Conservation (phyloP, 1,140 invertebrate species). For the Drosophila ohnishii region DNA sequence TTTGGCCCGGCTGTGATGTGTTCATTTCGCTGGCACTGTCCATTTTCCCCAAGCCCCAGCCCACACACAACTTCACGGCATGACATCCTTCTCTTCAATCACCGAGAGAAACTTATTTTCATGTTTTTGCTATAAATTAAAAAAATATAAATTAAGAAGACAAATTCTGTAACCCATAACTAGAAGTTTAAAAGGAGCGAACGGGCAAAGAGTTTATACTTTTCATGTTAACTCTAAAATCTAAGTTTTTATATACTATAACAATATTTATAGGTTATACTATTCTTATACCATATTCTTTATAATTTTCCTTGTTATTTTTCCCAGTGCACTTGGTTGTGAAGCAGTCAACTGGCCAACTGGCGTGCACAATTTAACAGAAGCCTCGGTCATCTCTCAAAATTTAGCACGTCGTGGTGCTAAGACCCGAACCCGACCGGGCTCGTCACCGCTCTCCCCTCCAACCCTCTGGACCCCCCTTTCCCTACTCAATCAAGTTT, state of each 20-base stretch:
- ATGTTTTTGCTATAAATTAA: too few relatives aligned
- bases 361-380: conserved; percentile 59
- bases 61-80: conserved; percentile 7
- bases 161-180: too few relatives aligned
- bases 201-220: too few relatives aligned
- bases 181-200: too few relatives aligned
- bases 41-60: conserved; percentile 1
- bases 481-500: conserved; percentile 47
- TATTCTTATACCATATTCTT: not conserved
- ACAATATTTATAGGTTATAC: too few relatives aligned
- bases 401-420: conserved; percentile 61
- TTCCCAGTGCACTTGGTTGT: conserved; percentile 20
- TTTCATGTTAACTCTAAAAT: too few relatives aligned
- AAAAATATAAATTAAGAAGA: too few relatives aligned
- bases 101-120: conserved; percentile 6
- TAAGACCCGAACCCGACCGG: conserved; percentile 13
- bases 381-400: conserved; percentile 75
- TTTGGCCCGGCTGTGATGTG: conserved; percentile 49
- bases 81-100: not conserved
- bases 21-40: conserved; percentile 33
- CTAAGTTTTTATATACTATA: too few relatives aligned
- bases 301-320: not conserved
- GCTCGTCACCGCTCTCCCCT: too few relatives aligned
- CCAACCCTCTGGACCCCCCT: not conserved
- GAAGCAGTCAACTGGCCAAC: conserved; percentile 53